These are phyloP conservation scores for Crossocerus cetratus DNA, from an alignment of 2,888 invertebrate genomes.

Conservation along the genomic window DNA sequence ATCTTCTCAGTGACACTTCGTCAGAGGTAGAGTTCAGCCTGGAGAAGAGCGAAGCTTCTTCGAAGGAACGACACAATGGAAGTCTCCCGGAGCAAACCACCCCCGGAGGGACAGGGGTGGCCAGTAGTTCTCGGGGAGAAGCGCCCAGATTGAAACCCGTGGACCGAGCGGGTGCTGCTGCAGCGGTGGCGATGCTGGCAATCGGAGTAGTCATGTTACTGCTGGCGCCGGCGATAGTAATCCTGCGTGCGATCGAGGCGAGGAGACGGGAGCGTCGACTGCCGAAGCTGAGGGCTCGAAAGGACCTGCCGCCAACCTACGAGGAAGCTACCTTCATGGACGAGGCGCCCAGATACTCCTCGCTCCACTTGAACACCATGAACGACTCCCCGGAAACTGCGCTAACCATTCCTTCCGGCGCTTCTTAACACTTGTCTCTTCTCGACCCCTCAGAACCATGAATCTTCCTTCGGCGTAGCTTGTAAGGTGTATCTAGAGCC, in stretches of 20 bases:
- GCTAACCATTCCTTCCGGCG: not conserved
- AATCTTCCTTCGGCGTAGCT: too few relatives aligned
- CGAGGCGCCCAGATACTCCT: constrained; percentile 67
- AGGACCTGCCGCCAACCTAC: constrained; percentile 67
- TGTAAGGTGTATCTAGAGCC: too few relatives aligned
- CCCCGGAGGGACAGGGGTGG: not conserved
- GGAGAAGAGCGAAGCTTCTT: not conserved
- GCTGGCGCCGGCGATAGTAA: constrained; percentile 65
- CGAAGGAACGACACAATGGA: not conserved
- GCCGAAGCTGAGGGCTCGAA: constrained; percentile 55
- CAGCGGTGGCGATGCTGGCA: constrained; percentile 65
- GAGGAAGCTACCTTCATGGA: constrained; percentile 66
- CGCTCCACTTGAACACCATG: constrained; percentile 57
- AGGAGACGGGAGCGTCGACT: constrained; percentile 59
- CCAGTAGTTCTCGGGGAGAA: not conserved
- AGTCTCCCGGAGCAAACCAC: not conserved
- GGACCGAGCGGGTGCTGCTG: constrained; percentile 60
- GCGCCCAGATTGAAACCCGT: constrained; percentile 29
- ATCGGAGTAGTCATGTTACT: constrained; percentile 68
- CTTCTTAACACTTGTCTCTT: not conserved
- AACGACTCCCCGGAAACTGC: constrained; percentile 5
- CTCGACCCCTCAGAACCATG: too few relatives aligned
- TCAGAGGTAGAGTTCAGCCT: not conserved
- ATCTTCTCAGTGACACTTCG: not conserved
- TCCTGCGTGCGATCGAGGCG: constrained; percentile 63